These are phyloP conservation scores for Pachyrhynchus sulphureomaculatus DNA, from an alignment of 1,140 invertebrate species.

Conservation along the genomic window DNA sequence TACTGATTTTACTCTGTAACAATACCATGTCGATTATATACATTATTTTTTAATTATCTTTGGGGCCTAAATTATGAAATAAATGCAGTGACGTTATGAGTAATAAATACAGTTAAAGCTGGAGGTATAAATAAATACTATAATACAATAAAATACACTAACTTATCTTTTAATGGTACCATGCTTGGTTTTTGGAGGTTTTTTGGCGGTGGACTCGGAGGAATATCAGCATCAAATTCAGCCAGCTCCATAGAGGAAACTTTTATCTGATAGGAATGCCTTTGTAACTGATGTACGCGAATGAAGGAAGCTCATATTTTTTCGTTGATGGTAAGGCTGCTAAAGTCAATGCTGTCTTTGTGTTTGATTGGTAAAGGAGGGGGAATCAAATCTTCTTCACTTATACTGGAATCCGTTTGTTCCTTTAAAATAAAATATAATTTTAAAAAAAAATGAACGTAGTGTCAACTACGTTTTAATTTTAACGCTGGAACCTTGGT, in stretches of 20 bases:
- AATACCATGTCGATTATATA: neutral
- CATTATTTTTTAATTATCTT: neutral
- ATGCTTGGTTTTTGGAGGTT: conserved; percentile 54
- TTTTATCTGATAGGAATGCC: conserved; percentile 17
- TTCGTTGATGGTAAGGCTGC: conserved; percentile 35
- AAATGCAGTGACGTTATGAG: too few relatives aligned
- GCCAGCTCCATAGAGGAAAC: conserved; percentile 6
- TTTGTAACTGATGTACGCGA: conserved; percentile 38
- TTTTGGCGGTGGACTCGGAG: conserved; percentile 62
- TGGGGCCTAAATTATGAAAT: neutral
- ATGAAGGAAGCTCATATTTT: conserved; percentile 46
- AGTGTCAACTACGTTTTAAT: too few relatives aligned
- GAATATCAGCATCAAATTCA: conserved; percentile 47
- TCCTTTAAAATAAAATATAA: conserved; percentile 49
- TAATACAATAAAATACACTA: neutral
- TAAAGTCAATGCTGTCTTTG: conserved; percentile 54
- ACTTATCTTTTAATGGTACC: neutral
- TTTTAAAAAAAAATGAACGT: too few relatives aligned
- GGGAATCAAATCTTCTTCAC: conserved; percentile 68
- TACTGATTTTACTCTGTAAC: neutral
- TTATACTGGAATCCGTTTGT: conserved; percentile 67
- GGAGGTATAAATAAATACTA: neutral
- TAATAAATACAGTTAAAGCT: neutral
- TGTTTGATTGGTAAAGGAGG: conserved; percentile 67
- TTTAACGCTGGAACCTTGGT: too few relatives aligned